A percentile compares a stretch with the other conserved stretches of the same genome.
Evolutionary conservation across 2,113 vertebrate genomes (phyloP).

Genomic region (Cyphomyrus plagiostoma): DNA sequence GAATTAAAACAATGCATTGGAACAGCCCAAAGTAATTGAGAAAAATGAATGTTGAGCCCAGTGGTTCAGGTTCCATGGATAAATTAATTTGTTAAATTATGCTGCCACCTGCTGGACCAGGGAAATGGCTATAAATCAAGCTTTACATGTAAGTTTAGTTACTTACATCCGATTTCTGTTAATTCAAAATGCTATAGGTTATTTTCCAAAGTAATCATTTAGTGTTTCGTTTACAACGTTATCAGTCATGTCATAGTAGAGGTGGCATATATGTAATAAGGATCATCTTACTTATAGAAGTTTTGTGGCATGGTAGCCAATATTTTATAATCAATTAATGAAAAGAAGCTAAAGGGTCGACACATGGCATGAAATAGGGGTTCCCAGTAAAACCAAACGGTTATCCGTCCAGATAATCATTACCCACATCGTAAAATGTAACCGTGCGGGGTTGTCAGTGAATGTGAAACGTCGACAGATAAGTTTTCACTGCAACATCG

Average conservation of each 20-base stretch:
- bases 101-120: not conserved
- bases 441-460: not conserved
- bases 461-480: not conserved
- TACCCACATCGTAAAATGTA: not conserved
- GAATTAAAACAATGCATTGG: not conserved
- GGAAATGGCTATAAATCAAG: not conserved
- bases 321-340: not conserved
- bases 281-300: not conserved
- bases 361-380: not conserved
- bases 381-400: not conserved
- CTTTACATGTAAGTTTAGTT: not conserved
- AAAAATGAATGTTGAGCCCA: not conserved
- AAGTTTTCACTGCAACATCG: not conserved
- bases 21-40: not conserved
- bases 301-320: not conserved
- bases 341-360: not conserved
- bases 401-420: not conserved
- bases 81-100: not conserved
- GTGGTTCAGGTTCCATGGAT: not conserved
- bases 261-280: not conserved
- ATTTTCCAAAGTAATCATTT: not conserved
- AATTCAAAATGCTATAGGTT: not conserved
- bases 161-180: not conserved
- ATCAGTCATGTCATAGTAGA: not conserved
- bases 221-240: not conserved